phyloP scores from a whole-genome alignment of 2,888 invertebrate genomes.

The Sphaeridia pumilis region DNA sequence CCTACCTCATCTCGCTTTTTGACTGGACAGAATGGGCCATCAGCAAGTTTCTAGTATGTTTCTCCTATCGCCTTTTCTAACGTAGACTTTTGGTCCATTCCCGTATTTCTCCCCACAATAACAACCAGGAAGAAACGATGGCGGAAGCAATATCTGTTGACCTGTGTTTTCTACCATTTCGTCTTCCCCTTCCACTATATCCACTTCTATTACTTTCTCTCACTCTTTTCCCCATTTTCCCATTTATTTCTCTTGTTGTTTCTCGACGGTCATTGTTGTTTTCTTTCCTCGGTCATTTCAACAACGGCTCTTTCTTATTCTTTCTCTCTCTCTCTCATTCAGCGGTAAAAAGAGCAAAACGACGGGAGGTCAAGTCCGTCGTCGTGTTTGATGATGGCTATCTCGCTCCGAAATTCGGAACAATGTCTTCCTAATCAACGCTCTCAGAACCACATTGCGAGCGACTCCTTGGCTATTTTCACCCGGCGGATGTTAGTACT shows the following conservation, averaged over 20 bases:
- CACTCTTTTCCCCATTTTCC: background rate
- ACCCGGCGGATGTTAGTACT: background rate
- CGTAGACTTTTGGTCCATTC: no score
- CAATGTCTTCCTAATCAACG: slow-evolving; percentile 18
- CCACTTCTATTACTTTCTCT: background rate
- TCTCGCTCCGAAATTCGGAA: slow-evolving; percentile 3
- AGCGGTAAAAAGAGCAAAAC: no score
- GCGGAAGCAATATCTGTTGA: background rate
- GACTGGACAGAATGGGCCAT: slow-evolving; percentile 11
- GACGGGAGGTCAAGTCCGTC: no score
- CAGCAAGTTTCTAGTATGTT: slow-evolving; percentile 5
- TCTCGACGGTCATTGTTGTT: slow-evolving; percentile 1
- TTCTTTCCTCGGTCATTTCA: no score
- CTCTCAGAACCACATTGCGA: slow-evolving; percentile 12
- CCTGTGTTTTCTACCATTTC: slow-evolving; percentile 1
- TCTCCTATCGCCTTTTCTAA: slow-evolving; percentile 2
- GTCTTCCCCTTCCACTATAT: background rate
- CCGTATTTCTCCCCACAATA: background rate
- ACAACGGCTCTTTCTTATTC: no score
- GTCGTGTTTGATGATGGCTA: no score
- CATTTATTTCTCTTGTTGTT: background rate
- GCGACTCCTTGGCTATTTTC: background rate
- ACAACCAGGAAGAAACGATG: background rate
- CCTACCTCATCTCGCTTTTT: slow-evolving; percentile 19
- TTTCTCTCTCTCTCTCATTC: no score